Base-by-base conservation (phyloP, 2,797 vertebrate genomes). In the Leptoclinus maculatus region DNA sequence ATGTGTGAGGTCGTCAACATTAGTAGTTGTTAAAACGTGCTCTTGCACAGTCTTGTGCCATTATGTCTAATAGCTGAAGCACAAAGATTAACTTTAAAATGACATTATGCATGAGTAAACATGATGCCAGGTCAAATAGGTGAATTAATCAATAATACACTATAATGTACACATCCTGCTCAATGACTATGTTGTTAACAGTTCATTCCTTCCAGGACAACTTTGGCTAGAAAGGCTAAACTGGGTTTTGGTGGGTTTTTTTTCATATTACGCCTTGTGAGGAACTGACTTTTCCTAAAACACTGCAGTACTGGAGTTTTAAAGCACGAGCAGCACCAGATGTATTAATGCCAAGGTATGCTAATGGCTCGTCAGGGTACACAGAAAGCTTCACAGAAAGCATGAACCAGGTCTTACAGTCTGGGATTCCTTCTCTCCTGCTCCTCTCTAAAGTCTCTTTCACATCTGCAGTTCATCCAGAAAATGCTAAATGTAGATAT, bases 341-440 rank as follows among this genome's bases (percentile, higher is more conserved):
- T 69, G 62, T 75, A 38, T 73, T 65, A 77, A 76, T 79, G 80
- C 84, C 84, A 88, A 85, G 65, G 74, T 88, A 91, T 86, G 90
- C 79, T 90, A 88, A 90, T 81, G 53, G 19, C n/a, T 74, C 1
- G 47, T 73, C 69, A 80, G 77, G 83, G 79, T 75, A 83, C 80
- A 85, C 73, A 89, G 77, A 86, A 71, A 38, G 11, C 57, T 77
- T 54, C 74, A 76, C 76, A 84, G 75, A 84, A 32, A 72, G 64
- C 73, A 38, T 43, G 25, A 83, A 76, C 0, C 69, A 60, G 45
- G 13, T 70, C 78, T 76, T 21, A 71, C 58, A 83, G 54, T 65
- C 59, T 41, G 25, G 36, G 82, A 76, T 83, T 83, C 25, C 65
- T 73, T 71, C 64, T 47, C 14, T 54, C 29, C 58, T 21, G 59